Conservation (phyloP, 2,113 vertebrate species). For the Chloroceryle aenea region DNA sequence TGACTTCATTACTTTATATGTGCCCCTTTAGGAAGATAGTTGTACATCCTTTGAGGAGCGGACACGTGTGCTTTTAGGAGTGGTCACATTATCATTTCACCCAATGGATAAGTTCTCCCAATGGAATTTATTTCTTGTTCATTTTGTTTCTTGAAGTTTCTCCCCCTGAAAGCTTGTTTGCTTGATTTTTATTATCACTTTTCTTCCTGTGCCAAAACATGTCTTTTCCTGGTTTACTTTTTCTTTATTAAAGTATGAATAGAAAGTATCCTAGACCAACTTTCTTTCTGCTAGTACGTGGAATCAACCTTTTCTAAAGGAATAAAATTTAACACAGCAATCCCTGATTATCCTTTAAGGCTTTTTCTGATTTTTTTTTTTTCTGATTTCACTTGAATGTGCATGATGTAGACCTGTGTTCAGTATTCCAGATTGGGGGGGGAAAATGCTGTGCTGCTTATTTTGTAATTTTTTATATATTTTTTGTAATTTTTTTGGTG, state of each 20-base stretch:
- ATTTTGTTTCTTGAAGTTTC: not conserved
- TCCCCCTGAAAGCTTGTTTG: not conserved
- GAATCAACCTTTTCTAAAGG: not conserved
- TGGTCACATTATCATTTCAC: not conserved
- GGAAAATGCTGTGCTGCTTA: slow-evolving; percentile 1
- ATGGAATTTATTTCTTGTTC: not conserved
- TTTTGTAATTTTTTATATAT: not conserved
- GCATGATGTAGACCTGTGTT: not conserved
- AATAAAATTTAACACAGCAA: not conserved
- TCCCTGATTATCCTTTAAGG: not conserved
- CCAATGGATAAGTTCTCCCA: not conserved
- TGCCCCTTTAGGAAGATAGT: not conserved
- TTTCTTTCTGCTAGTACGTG: not conserved
- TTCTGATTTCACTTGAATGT: not conserved
- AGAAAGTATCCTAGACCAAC: not conserved
- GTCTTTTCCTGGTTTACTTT: not conserved
- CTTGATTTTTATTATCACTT: not conserved
- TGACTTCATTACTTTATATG: not conserved
- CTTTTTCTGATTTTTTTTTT: not conserved
- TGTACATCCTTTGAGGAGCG: not conserved
- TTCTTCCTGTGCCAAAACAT: slow-evolving; percentile 11
- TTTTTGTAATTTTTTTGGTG: not conserved
- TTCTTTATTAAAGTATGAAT: not conserved
- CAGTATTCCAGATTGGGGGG: not conserved
- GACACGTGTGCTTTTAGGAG: not conserved